Evolutionary conservation across 2,888 invertebrate species (phyloP), one percentile per base, ranked within the genome.

Genomic region (Diachrysia chrysitis): DNA sequence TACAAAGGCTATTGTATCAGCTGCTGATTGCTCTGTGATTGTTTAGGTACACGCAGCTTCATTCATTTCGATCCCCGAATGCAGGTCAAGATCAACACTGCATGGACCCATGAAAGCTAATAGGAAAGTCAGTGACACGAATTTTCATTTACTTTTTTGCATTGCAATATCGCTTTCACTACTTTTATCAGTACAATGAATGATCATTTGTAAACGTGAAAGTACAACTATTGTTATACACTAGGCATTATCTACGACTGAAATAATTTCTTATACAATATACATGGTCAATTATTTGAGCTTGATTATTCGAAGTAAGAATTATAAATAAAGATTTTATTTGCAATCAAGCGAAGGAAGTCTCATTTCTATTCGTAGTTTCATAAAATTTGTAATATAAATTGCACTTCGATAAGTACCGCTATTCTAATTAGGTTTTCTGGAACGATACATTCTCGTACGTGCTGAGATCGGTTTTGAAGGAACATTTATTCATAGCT

Each of bases 131-230:
- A 90, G 90, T 90, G 93, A 94, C 93, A 93, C 94, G 88, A 93
- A 93, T 94, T 94, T 95, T 93, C 92, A 92, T 93, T 92, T 88
- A 86, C 85, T 89, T 94, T n/a, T 95, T 94, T 93, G 89, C 92
- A 92, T 89, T 85, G 84, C 90, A 87, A 90, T 94, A 94, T 92
- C 93, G 89, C 95, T 95, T 95, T 95, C 95, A 94, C 95, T 94
- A 78, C 92, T 93, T 92, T 94, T 90, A 92, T 91, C 83, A 88
- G 83, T 79, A 82, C 87, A 92, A 92, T 91, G 90, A 94, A 92
- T 90, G 90, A 89, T 87, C 87, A 91, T 90, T 91, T 90, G 87
- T 88, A 89, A 91, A 90, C 92, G 94, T 89, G 95, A 95, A 95
- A 95, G 95, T 94, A 87, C 88, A 85, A 85, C 90, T 87, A 92